These are phyloP conservation scores for Morus bassanus DNA, from an alignment of 2,797 vertebrate species.

Conservation along the genomic window DNA sequence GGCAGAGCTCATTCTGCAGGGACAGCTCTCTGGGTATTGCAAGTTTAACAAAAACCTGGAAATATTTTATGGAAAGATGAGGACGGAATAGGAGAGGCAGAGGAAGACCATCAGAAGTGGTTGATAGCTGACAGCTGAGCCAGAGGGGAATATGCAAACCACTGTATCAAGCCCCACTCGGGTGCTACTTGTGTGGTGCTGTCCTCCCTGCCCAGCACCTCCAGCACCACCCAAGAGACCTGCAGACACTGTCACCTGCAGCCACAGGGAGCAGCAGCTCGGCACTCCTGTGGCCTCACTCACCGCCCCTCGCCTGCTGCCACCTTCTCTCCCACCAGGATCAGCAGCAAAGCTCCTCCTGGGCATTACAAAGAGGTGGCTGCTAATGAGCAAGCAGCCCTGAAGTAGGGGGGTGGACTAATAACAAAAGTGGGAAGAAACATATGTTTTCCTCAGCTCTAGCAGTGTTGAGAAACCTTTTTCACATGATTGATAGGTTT, in stretches of 20 bases:
- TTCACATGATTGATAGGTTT: not conserved
- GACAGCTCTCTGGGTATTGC: not conserved
- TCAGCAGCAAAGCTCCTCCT: not conserved
- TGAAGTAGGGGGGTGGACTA: not conserved
- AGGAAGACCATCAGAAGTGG: not conserved
- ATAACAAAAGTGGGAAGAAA: not conserved
- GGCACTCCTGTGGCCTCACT: too few relatives aligned
- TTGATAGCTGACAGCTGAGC: not conserved
- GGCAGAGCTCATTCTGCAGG: not conserved
- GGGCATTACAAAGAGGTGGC: not conserved
- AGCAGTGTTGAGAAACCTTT: not conserved
- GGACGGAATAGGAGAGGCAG: not conserved
- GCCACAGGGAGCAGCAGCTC: not conserved
- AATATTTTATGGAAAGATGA: not conserved
- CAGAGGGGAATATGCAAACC: not conserved
- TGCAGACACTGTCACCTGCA: not conserved
- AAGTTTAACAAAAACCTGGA: not conserved
- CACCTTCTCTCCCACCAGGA: not conserved
- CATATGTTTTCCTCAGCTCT: not conserved
- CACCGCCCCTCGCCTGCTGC: not conserved
- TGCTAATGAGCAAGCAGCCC: not conserved
- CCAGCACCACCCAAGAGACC: not conserved
- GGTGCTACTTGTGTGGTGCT: not conserved
- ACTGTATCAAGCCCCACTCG: not conserved
- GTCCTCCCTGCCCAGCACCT: not conserved